These are phyloP conservation scores for Panthera uncia DNA, from an alignment of 2,113 vertebrate species.

Conservation along the genomic window DNA sequence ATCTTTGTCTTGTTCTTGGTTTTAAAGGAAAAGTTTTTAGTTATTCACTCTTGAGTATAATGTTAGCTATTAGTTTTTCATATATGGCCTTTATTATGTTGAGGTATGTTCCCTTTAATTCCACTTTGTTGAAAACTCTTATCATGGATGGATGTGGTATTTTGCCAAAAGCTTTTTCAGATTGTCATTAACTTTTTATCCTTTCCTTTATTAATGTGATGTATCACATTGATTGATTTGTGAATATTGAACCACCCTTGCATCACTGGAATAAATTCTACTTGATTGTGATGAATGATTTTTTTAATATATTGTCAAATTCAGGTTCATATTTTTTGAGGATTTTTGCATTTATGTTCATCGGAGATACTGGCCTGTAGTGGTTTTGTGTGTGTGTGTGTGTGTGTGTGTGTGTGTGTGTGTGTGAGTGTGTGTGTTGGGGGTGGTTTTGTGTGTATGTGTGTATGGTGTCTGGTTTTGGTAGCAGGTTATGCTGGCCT, in stretches of 20 bases:
- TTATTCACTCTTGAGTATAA: neutral
- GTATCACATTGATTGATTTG: neutral
- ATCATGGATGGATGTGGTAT: neutral
- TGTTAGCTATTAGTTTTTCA: no score
- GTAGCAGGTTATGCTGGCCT: neutral
- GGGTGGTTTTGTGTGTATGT: no score
- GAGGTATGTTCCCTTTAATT: no score
- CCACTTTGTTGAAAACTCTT: neutral
- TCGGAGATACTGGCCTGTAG: neutral
- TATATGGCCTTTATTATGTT: no score
- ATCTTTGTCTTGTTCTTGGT: neutral
- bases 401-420: no score
- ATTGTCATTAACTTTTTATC: neutral
- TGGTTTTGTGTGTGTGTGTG: no score
- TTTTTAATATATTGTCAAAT: neutral
- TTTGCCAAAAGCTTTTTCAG: neutral
- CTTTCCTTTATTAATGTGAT: neutral
- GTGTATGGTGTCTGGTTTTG: neutral
- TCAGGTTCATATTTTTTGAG: neutral
- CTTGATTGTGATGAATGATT: neutral
- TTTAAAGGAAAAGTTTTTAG: neutral
- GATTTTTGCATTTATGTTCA: neutral
- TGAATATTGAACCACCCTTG: neutral
- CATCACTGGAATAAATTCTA: neutral
- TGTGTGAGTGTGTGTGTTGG: no score